A percentile compares a stretch with the other conserved stretches of the same genome.
Evolutionary conservation across 2,888 invertebrate species (phyloP).

Genomic region (Archips xylosteana): DNA sequence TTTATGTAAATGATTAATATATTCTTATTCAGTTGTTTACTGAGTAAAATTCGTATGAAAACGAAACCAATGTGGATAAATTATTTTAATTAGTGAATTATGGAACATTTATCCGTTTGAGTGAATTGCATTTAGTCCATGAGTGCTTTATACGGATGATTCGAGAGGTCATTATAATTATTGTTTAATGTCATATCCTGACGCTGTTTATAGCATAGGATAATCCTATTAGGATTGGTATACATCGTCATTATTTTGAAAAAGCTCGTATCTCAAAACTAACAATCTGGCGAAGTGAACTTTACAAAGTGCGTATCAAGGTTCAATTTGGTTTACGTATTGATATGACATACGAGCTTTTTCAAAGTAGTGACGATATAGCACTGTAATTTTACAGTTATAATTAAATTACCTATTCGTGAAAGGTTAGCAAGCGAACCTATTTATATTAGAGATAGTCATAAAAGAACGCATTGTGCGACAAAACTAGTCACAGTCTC

Average conservation of each 20-base stretch:
- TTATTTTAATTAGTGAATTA: conserved; percentile 3
- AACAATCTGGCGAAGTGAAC: no score
- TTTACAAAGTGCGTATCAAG: no score
- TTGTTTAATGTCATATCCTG: conserved; percentile 2
- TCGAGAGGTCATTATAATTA: conserved; percentile 18
- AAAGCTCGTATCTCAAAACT: no score
- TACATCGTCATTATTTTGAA: no score
- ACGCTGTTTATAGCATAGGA: neutral
- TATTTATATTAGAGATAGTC: no score
- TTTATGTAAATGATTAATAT: neutral
- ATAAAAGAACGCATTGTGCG: no score
- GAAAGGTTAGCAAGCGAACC: no score
- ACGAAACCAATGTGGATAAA: neutral
- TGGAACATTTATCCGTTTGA: neutral
- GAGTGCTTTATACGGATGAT: neutral
- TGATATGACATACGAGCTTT: no score
- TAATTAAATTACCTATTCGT: neutral
- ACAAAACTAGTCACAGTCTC: no score
- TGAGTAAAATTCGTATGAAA: conserved; percentile 4
- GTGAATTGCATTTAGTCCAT: neutral
- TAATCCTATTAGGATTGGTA: no score
- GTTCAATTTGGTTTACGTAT: no score
- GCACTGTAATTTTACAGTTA: neutral
- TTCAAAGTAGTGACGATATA: no score
- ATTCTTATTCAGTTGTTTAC: conserved; percentile 1